Conservation (phyloP, 2,888 invertebrate species). For the Acanthosepion pharaonis region DNA sequence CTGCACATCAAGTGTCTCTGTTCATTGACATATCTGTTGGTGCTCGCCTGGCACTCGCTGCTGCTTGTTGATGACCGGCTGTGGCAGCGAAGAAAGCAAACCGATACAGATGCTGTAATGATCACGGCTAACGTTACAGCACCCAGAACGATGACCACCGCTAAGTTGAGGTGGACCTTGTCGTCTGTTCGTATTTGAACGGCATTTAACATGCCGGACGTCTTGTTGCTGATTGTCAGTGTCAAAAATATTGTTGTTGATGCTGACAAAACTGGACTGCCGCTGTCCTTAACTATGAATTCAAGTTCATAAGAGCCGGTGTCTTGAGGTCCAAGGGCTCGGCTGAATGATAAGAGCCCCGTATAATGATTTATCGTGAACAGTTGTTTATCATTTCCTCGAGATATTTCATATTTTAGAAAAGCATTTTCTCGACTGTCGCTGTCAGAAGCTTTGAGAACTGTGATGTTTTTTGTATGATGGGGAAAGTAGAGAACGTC, state of each 20-base stretch:
- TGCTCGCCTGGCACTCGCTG: not conserved
- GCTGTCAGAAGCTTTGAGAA: not conserved
- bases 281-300: not conserved
- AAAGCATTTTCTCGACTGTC: not conserved
- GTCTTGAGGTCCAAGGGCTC: not conserved
- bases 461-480: not conserved
- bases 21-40: constrained; percentile 8
- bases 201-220: constrained; percentile 2
- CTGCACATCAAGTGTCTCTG: constrained; percentile 33
- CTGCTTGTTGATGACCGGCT: not conserved
- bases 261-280: not conserved
- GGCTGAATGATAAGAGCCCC: not conserved
- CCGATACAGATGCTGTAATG: constrained; percentile 6
- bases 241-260: not conserved
- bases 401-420: not conserved
- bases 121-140: constrained; percentile 33
- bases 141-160: constrained; percentile 23
- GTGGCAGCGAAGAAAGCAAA: not conserved
- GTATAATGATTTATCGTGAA: not conserved
- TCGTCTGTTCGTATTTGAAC: constrained; percentile 33
- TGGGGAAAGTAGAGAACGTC: not conserved
- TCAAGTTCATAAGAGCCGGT: not conserved
- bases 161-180: constrained; percentile 16
- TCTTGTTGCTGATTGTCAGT: not conserved
- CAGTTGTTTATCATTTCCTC: not conserved